Evolutionary conservation across 2,113 vertebrate genomes (phyloP).

Genomic region (Carollia perspicillata): DNA sequence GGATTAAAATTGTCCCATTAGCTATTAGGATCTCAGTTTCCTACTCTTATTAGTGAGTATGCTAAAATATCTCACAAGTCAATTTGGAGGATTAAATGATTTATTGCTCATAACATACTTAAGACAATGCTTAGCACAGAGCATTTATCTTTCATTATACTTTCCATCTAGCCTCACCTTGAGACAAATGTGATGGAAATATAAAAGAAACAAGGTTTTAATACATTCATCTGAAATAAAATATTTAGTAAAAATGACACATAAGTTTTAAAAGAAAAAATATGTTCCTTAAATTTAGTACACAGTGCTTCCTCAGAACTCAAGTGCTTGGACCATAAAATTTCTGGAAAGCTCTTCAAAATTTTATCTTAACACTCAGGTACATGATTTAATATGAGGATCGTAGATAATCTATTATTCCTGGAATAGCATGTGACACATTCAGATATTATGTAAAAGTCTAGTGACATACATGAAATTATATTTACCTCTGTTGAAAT

Average conservation of each 20-base stretch:
- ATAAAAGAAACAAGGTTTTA: background rate
- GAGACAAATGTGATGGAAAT: background rate
- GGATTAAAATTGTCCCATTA: background rate
- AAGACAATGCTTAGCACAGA: background rate
- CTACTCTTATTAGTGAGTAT: background rate
- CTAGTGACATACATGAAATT: background rate
- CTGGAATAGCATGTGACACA: background rate
- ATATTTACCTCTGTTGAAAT: background rate
- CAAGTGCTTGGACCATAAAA: background rate
- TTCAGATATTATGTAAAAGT: background rate
- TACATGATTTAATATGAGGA: background rate
- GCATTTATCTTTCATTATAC: background rate
- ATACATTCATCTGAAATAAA: background rate
- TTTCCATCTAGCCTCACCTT: background rate
- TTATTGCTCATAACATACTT: background rate
- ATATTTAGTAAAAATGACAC: background rate
- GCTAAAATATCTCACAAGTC: background rate
- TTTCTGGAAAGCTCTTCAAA: background rate
- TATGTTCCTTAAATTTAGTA: background rate
- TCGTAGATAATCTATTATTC: background rate
- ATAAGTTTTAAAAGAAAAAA: background rate
- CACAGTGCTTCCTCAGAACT: background rate
- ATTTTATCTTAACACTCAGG: background rate
- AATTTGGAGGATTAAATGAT: background rate
- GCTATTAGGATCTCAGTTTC: background rate